These are phyloP conservation scores for Arbacia lixula DNA, from an alignment of 53 echinoderm and acorn worm species.

Conservation along the genomic window DNA sequence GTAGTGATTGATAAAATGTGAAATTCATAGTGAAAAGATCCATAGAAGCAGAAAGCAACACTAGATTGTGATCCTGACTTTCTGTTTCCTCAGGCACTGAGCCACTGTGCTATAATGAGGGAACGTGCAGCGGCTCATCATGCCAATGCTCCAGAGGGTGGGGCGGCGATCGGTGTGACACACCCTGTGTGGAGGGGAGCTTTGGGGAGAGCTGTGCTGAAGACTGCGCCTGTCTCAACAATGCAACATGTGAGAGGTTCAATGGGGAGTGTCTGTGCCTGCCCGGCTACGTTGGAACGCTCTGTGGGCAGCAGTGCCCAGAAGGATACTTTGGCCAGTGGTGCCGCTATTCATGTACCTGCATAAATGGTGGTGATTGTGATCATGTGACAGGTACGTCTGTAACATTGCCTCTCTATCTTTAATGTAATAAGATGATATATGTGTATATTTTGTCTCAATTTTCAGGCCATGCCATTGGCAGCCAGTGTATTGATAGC, in stretches of 20 bases:
- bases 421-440: background rate
- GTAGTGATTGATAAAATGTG: no score
- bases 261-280: slow-evolving; percentile 70
- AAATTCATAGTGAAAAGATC: no score
- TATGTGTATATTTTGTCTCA: background rate
- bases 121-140: slow-evolving; percentile 60
- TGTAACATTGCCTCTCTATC: background rate
- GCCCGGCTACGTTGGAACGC: slow-evolving; percentile 67
- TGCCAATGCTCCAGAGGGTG: slow-evolving; percentile 74
- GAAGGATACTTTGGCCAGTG: slow-evolving; percentile 68
- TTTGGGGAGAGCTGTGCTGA: slow-evolving; percentile 67
- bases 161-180: slow-evolving; percentile 36
- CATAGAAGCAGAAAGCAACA: no score
- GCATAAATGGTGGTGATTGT: slow-evolving; percentile 74
- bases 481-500: no score
- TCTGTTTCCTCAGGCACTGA: slow-evolving; percentile 32
- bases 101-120: slow-evolving; percentile 64
- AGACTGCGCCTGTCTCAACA: slow-evolving; percentile 67
- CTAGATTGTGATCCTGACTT: slow-evolving; percentile 47
- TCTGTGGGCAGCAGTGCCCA: slow-evolving; percentile 53
- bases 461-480: background rate
- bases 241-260: slow-evolving; percentile 57
- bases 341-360: slow-evolving; percentile 64
- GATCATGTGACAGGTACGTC: slow-evolving; percentile 69
- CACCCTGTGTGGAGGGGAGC: slow-evolving; percentile 32